Evolutionary conservation across 2,797 vertebrate species (phyloP), one percentile per base, ranked within the genome.

Genomic region (Sebastes aleutianus): DNA sequence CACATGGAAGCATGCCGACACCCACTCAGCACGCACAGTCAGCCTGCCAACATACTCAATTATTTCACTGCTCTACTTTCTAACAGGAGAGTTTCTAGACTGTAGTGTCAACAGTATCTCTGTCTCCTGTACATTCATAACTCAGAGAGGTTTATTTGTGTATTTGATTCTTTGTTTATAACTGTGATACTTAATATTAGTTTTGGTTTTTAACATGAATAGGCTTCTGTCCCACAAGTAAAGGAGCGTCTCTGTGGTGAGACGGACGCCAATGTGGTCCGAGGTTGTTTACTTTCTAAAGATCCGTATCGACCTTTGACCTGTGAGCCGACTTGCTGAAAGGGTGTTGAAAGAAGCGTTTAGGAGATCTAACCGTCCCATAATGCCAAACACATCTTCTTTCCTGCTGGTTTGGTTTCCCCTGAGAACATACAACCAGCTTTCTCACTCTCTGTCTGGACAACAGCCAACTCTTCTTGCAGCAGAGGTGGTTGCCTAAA

Each of bases 231-330:
- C 34, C 53, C 18, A 9, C 24, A 12, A 31, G 31, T 18, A 64
- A 53, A 71, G n/a, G 4, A 26, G 57, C 22, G 26, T 75, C n/a
- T 78, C 36, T 62, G 54, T 47, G 32, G 64, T 27, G 31, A 84
- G 69, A 61, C 59, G 73, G 18, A 66, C n/a, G 63, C 71, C 27
- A 58, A 3, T 47, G 65, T 70, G 78, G 8, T 61, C 74, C 4
- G 1, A 70, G 66, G 70, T 26, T 85, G 82, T 92, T 92, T 87
- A 74, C 65, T 56, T 72, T 77, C 36, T 26, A 85, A 82, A 86
- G 72, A 84, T 83, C 88, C 2, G 1, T 79, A 59, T 83, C 57
- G 24, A 87, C 89, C 84, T 88, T 88, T 92, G 88, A 90, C 88
- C 84, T 72, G 18, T 27, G 73, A 75, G 69, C 69, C 62, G 81